Evolutionary conservation across 2,113 vertebrate species (phyloP), one percentile per base, ranked within the genome.

Genomic region (Rhinoptilus africanus): DNA sequence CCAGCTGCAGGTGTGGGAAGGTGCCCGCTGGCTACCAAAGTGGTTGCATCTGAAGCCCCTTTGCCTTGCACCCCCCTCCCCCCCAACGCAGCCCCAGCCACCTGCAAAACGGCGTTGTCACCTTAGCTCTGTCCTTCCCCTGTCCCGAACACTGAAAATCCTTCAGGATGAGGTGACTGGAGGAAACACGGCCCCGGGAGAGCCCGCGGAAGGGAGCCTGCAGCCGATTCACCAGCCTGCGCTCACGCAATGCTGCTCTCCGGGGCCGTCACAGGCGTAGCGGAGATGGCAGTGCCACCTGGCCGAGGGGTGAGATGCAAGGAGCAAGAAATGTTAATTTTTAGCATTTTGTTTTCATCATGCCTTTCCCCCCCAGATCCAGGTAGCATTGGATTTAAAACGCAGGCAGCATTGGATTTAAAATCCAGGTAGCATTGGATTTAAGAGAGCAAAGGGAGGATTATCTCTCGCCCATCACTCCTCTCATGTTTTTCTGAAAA

Each of bases 21-120:
- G 66, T 5, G 14, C 45, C 66, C 30, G 48, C 47, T 71, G 82
- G 47, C 45, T 67, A 45, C 72, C 7, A 0, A 37, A 59, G 24
- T 0, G 3, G 10, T 3, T 7, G 37, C 39, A 9, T 23, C 28
- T 1, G 2, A 35, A 83, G 19, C 48, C 32, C 80, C 50, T 5
- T 27, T 27, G 21, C 63, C 56, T 34, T 8, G 30, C 45, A 34
- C 9, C 17, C 8, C 14, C 9, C 39, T 11, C 39, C 39, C 39
- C 39, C 1, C 83, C 50, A 30, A 39, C 5, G 0, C 22, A 28
- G 48, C 30, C 45, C 53, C 47, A 32, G 82, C 27, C 62, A 37
- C 73, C 57, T 56, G 82, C 78, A 68, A 37, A 79, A 1, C 8
- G 3, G 47, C 81, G 30, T 2, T 5, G 1, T 19, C 92, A 37